Conservation (phyloP, 2,888 invertebrate genomes). For the Hydrotaea diabolus region DNA sequence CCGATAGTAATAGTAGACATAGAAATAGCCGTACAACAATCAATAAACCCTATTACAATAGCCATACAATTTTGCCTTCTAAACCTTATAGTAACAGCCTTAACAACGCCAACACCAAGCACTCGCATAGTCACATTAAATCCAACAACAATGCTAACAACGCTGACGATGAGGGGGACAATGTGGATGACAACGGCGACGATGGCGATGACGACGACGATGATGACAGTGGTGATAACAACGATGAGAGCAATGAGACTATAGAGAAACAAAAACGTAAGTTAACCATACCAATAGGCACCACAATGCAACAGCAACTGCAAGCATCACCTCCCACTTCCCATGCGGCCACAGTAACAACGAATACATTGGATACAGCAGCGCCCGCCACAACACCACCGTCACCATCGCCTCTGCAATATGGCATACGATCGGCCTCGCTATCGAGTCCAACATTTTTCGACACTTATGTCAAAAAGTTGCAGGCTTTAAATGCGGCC, state of each 20-base stretch:
- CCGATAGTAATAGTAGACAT: constrained; percentile 59
- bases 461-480: constrained; percentile 79
- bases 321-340: constrained; percentile 70
- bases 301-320: constrained; percentile 67
- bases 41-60: constrained; percentile 58
- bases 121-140: constrained; percentile 55
- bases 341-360: constrained; percentile 40
- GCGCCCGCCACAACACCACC: not conserved
- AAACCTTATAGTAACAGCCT: constrained; percentile 74
- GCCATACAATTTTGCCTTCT: constrained; percentile 65
- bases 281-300: constrained; percentile 71
- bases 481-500: constrained; percentile 72
- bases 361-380: constrained; percentile 6
- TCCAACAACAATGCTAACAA: constrained; percentile 52
- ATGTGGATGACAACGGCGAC: constrained; percentile 64
- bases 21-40: constrained; percentile 51
- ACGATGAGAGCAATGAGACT: constrained; percentile 78
- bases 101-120: constrained; percentile 69
- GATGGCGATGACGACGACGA: constrained; percentile 70
- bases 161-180: constrained; percentile 49
- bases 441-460: constrained; percentile 72
- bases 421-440: constrained; percentile 24
- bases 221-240: constrained; percentile 73
- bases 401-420: constrained; percentile 21
- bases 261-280: constrained; percentile 78